Evolutionary conservation across 2,888 invertebrate genomes (phyloP).

Genomic region (Parochlus steinenii): DNA sequence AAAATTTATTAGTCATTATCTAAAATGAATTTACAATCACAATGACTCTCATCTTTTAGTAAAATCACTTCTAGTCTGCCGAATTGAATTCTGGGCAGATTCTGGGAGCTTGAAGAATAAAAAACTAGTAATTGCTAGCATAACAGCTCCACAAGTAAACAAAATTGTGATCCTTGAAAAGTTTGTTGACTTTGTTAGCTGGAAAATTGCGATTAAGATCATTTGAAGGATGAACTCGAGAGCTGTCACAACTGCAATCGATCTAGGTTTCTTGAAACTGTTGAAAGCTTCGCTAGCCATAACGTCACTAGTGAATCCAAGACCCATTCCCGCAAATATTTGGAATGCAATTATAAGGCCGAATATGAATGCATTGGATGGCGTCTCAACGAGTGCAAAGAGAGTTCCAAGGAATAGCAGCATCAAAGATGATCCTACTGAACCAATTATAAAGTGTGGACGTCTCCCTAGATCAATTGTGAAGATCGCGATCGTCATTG

Average conservation of each 20-base stretch:
- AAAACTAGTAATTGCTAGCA: no score
- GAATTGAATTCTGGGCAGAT: constrained; percentile 11
- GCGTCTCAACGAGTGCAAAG: background rate
- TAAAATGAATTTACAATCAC: no score
- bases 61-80: constrained; percentile 12
- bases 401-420: background rate
- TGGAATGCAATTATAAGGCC: constrained; percentile 1
- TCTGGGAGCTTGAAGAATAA: constrained; percentile 13
- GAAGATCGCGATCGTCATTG: constrained; percentile 1
- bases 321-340: constrained; percentile 1
- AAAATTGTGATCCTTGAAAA: no score
- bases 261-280: constrained; percentile 5
- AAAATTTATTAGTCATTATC: no score
- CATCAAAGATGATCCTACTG: background rate
- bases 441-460: background rate
- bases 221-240: constrained; percentile 5
- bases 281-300: constrained; percentile 6
- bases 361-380: background rate
- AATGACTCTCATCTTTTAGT: constrained; percentile 9
- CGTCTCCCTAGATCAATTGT: constrained; percentile 5
- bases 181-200: no score
- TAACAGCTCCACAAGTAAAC: no score
- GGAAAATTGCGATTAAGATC: background rate
- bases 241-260: background rate
- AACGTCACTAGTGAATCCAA: constrained; percentile 4